Conservation (phyloP, 2,797 vertebrate species). For the Sardinella longiceps region DNA sequence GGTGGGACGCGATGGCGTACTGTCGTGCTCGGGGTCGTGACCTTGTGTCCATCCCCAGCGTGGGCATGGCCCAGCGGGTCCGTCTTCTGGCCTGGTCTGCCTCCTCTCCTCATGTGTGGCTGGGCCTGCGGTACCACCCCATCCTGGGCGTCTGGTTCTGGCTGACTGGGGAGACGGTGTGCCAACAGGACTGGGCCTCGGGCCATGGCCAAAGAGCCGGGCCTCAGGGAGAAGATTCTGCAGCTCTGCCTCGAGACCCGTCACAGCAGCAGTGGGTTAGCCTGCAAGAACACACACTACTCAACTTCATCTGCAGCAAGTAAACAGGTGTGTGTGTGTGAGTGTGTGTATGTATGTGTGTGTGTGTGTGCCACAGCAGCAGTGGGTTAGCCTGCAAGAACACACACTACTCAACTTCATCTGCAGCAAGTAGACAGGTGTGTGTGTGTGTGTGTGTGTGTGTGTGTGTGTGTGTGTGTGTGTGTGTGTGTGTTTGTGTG, state of each 20-base stretch:
- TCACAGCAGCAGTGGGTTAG: too few species aligned
- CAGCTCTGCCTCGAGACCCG: too few species aligned
- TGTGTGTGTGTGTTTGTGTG: too few species aligned
- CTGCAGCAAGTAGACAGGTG: too few species aligned
- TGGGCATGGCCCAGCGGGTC: neutral
- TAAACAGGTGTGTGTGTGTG: too few species aligned
- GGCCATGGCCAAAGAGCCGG: constrained; percentile 6
- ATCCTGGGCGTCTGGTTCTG: constrained; percentile 41
- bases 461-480: too few species aligned
- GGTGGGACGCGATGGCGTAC: constrained; percentile 19
- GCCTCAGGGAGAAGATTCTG: neutral
- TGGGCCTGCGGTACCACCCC: constrained; percentile 41
- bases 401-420: too few species aligned
- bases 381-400: too few species aligned
- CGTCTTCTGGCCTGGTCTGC: neutral
- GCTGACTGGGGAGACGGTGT: constrained; percentile 31
- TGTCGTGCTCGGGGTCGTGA: constrained; percentile 20
- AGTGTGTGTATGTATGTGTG: too few species aligned
- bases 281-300: too few species aligned
- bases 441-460: too few species aligned
- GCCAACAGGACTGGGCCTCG: constrained; percentile 43
- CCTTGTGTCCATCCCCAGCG: constrained; percentile 25
- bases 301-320: too few species aligned
- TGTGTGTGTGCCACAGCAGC: neutral
- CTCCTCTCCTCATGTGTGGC: constrained; percentile 33